Base-by-base conservation (phyloP, 64 coral and sea anemone species). In the Stichodactyla helianthus region DNA sequence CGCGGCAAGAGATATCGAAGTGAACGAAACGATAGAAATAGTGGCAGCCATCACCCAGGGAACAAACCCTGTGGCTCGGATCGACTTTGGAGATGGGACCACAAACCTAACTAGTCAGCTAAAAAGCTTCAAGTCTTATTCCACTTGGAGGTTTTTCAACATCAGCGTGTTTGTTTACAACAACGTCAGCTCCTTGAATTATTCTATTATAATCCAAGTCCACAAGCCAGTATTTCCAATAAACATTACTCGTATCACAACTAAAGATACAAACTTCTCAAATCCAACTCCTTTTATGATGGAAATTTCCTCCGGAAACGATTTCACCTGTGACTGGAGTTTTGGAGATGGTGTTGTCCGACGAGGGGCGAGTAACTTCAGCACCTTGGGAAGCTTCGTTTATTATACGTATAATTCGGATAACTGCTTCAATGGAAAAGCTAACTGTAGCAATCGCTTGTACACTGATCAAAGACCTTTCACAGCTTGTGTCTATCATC, bases 21-120 rank as follows among this genome's bases (percentile, higher is more conserved):
- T 97, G 6, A 97, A 97, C 20, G 94, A 97, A 79, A 97, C 88
- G 4, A 79, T 97, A 27, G 82, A 67, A 27, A 59, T 97, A 7
- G 83, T 86, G 6, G 59, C 81, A 59, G 77, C 6, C 7, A 59
- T 86, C 59, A 63, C 84, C 14, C 87, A 92, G 19, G 91, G 91
- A 79, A 93, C 83, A 17, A 87, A 87, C 26, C 55, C 86, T 15
- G 88, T 23, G 53, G 54, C 82, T 8, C 23, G 82, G 9, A 54
- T 88, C 11, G 78, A 89, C 20, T 93, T 86, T 23, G 88, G 74
- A 6, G 92, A 93, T 52, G 84, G 64, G 20, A 67, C 63, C 1
- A 17, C 13, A 35, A 55, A 79, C 50, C 26, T 82, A 56, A 68
- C 64, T n/a, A 18, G 17, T 6, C 13, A 57, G 20, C 61, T 74